These are phyloP conservation scores for Pygoscelis antarcticus DNA, from an alignment of 2,113 vertebrate genomes.

Conservation along the genomic window DNA sequence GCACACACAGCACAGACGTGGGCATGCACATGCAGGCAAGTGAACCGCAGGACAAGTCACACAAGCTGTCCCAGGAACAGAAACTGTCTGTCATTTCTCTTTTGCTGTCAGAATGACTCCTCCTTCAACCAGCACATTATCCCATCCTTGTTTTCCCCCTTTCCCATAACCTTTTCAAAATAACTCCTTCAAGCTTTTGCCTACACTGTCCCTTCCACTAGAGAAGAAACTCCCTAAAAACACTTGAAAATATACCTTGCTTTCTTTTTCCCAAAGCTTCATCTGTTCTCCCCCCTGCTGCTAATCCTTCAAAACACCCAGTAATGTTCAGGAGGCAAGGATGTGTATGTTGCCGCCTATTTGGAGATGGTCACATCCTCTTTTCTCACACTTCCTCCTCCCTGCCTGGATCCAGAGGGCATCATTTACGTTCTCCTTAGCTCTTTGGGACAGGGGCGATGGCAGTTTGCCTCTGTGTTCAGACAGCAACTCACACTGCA, in stretches of 20 bases:
- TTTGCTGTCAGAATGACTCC: not conserved
- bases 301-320: not conserved
- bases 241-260: not conserved
- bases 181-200: not conserved
- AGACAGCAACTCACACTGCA: not conserved
- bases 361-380: not conserved
- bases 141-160: not conserved
- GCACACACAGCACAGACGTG: not conserved
- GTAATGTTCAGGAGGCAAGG: not conserved
- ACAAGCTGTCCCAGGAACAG: not conserved
- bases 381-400: not conserved
- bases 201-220: not conserved
- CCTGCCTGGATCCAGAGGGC: not conserved
- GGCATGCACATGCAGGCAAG: not conserved
- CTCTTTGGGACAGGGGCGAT: not conserved
- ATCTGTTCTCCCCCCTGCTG: not conserved
- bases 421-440: rapidly evolving
- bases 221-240: not conserved
- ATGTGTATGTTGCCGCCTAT: rapidly evolving
- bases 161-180: not conserved
- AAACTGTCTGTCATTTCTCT: not conserved
- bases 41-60: not conserved
- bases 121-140: not conserved
- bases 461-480: not conserved
- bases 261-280: not conserved